These are phyloP conservation scores for Tachypleus tridentatus DNA, from an alignment of 1,140 invertebrate genomes.

Conservation along the genomic window DNA sequence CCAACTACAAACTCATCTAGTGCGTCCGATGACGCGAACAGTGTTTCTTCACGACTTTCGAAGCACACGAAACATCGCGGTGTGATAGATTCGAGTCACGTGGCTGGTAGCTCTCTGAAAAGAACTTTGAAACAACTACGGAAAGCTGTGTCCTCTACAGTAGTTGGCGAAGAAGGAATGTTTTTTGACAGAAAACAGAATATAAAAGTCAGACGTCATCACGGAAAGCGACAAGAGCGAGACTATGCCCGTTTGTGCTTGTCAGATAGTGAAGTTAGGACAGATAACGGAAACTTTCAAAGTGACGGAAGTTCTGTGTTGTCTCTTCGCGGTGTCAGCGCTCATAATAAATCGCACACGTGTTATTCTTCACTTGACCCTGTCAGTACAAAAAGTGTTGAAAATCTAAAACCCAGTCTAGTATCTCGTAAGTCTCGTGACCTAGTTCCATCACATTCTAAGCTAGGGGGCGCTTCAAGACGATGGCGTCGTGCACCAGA, in stretches of 20 bases:
- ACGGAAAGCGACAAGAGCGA: slow-evolving; percentile 4
- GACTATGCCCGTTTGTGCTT: slow-evolving; percentile 19
- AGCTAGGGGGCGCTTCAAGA: background rate
- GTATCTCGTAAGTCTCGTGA: background rate
- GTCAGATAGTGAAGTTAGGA: slow-evolving; percentile 18
- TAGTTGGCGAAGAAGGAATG: slow-evolving; percentile 7
- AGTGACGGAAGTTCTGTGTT: background rate
- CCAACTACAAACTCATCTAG: no score
- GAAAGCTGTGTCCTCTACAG: slow-evolving; percentile 15
- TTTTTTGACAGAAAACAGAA: background rate
- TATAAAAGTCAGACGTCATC: slow-evolving; percentile 1
- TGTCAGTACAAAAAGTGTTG: background rate
- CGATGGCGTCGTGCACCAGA: slow-evolving; percentile 32
- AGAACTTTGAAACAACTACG: slow-evolving; percentile 16
- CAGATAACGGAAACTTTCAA: background rate
- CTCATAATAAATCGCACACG: background rate
- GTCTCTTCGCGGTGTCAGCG: background rate
- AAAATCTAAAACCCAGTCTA: background rate
- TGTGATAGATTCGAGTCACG: background rate
- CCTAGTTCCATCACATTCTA: background rate
- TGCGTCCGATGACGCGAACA: no score
- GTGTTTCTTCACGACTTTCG: no score
- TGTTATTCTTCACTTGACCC: background rate
- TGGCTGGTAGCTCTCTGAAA: slow-evolving; percentile 17
- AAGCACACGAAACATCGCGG: no score